A percentile compares a stretch with the other conserved stretches of the same genome.
Evolutionary conservation across 2,113 vertebrate genomes (phyloP).

Genomic region (Pelodiscus sinensis): DNA sequence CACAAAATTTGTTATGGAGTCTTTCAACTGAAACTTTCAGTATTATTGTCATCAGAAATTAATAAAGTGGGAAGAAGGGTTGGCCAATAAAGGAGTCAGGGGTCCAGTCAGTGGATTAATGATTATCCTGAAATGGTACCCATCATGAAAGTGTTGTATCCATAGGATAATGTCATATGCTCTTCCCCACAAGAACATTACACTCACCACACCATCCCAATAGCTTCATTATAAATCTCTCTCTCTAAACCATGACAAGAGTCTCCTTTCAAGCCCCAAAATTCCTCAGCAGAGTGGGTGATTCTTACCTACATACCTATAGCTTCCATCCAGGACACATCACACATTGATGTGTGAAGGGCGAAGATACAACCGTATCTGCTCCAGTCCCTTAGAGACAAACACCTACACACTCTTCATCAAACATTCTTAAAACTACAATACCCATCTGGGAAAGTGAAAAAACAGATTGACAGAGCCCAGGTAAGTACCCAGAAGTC

Average conservation of each 20-base stretch:
- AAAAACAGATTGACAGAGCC: too few relatives aligned
- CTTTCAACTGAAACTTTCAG: neutral
- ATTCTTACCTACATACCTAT: neutral
- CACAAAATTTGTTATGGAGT: neutral
- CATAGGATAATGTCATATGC: neutral
- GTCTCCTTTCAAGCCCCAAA: neutral
- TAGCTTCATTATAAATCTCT: neutral
- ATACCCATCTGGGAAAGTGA: too few relatives aligned
- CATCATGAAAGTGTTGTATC: neutral
- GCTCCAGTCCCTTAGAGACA: too few relatives aligned
- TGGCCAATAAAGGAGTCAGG: neutral
- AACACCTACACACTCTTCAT: too few relatives aligned
- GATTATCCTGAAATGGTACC: neutral
- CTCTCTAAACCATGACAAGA: neutral
- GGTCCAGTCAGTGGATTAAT: neutral
- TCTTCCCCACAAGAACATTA: neutral
- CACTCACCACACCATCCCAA: neutral
- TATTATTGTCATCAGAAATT: neutral
- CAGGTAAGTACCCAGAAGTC: too few relatives aligned
- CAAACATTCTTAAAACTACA: too few relatives aligned
- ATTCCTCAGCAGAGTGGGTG: neutral
- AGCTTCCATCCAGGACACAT: too few relatives aligned
- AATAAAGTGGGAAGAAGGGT: neutral
- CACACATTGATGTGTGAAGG: too few relatives aligned
- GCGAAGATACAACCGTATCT: too few relatives aligned